These are phyloP conservation scores for Lymantria dispar DNA, from an alignment of 2,888 invertebrate genomes.

Conservation along the genomic window DNA sequence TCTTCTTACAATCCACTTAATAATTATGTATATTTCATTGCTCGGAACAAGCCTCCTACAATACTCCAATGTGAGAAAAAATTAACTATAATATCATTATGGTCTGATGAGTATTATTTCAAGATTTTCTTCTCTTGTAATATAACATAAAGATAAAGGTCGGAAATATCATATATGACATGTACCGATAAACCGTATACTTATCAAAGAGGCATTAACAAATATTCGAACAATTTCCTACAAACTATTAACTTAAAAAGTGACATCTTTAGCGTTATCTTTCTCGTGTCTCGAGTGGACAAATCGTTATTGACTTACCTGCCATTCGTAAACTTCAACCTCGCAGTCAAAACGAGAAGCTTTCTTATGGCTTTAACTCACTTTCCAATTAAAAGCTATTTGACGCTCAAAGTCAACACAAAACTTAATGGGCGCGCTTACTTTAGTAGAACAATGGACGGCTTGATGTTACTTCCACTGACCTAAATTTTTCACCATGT, in stretches of 20 bases:
- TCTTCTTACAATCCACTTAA: no score
- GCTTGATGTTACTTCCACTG: constrained; percentile 29
- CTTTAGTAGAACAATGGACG: constrained; percentile 23
- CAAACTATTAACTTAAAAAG: constrained; percentile 11
- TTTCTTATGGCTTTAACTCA: constrained; percentile 35
- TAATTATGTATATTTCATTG: no score
- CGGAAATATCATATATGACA: no score
- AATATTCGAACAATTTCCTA: no score
- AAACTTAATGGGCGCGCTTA: constrained; percentile 24
- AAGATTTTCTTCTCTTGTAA: no score
- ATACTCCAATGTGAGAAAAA: no score
- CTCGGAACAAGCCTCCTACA: no score
- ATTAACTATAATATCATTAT: no score
- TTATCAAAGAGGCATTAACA: no score
- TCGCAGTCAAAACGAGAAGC: constrained; percentile 34
- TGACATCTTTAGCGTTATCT: constrained; percentile 32
- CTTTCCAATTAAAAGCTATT: constrained; percentile 33
- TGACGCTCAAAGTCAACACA: constrained; percentile 25
- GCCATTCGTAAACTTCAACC: constrained; percentile 35
- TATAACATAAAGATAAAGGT: no score
- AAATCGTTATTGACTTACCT: constrained; percentile 47
- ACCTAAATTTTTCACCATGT: constrained; percentile 27
- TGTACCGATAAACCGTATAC: no score
- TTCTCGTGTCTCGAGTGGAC: constrained; percentile 30
- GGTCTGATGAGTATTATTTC: no score